Percentiles rank a stretch among this genome's conserved stretches.
phyloP scores from a whole-genome alignment of 2,888 invertebrate species.

The Morpho achilles region DNA sequence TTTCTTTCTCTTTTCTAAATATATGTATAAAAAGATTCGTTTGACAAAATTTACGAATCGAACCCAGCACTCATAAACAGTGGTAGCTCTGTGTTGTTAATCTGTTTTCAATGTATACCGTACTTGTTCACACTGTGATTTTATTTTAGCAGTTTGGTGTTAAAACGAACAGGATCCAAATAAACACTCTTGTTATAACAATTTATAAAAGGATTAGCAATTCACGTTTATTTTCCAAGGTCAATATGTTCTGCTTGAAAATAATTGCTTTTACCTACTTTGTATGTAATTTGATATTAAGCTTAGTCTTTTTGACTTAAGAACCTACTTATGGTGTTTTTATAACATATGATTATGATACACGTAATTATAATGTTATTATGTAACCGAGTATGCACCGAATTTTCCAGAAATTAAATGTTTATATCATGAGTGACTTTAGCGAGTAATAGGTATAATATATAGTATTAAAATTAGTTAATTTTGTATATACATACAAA shows the following conservation, averaged over 20 bases:
- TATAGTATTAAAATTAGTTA: no score
- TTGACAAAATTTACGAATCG: no score
- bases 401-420: no score
- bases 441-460: no score
- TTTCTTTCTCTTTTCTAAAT: no score
- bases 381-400: no score
- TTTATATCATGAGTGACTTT: no score
- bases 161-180: constrained; percentile 10
- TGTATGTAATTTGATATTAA: background rate
- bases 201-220: constrained; percentile 7
- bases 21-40: no score
- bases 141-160: constrained; percentile 10
- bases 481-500: no score
- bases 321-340: background rate
- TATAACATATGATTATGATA: no score
- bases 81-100: background rate
- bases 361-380: no score
- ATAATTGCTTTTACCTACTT: background rate
- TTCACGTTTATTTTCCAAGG: constrained; percentile 14
- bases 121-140: constrained; percentile 8
- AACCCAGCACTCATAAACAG: no score
- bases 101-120: background rate
- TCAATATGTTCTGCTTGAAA: background rate
- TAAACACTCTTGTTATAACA: constrained; percentile 2
- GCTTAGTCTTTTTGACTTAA: background rate